Percentiles rank a stretch among this genome's conserved stretches.
These are phyloP conservation scores for Drepana falcataria DNA, from an alignment of 2,888 invertebrate genomes.

Conservation along the genomic window DNA sequence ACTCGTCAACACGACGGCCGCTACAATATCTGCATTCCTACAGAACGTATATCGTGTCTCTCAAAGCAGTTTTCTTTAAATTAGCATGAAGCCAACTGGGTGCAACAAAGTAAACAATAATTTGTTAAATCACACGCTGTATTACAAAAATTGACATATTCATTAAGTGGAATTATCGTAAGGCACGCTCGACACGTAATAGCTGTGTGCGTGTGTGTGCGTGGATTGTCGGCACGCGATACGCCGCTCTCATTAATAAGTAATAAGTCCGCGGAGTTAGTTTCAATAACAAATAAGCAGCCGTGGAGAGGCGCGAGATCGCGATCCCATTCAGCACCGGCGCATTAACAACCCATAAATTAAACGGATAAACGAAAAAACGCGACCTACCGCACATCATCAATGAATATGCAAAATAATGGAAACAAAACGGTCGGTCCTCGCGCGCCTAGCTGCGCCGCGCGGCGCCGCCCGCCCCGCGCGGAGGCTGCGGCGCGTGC, in stretches of 20 bases:
- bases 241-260: slow-evolving; percentile 17
- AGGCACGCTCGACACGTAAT: slow-evolving; percentile 10
- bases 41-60: not conserved
- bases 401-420: slow-evolving; percentile 48
- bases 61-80: not conserved
- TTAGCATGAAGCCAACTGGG: not conserved
- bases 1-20: too few species aligned
- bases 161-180: slow-evolving; percentile 27
- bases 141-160: slow-evolving; percentile 29
- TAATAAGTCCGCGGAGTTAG: slow-evolving; percentile 11
- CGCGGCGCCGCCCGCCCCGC: slow-evolving; percentile 1
- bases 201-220: not conserved
- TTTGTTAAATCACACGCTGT: slow-evolving; percentile 5
- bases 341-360: slow-evolving; percentile 32
- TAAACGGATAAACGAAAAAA: slow-evolving; percentile 34
- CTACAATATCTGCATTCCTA: too few species aligned
- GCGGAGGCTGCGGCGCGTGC: slow-evolving; percentile 25
- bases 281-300: slow-evolving; percentile 18
- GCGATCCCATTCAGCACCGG: slow-evolving; percentile 16
- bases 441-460: slow-evolving; percentile 16
- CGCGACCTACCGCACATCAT: slow-evolving; percentile 48
- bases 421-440: slow-evolving; percentile 35
- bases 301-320: slow-evolving; percentile 10
- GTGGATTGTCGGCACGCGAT: slow-evolving; percentile 6
- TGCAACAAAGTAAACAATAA: not conserved